Conservation (phyloP, 2,113 vertebrate genomes). For the Procavia capensis region DNA sequence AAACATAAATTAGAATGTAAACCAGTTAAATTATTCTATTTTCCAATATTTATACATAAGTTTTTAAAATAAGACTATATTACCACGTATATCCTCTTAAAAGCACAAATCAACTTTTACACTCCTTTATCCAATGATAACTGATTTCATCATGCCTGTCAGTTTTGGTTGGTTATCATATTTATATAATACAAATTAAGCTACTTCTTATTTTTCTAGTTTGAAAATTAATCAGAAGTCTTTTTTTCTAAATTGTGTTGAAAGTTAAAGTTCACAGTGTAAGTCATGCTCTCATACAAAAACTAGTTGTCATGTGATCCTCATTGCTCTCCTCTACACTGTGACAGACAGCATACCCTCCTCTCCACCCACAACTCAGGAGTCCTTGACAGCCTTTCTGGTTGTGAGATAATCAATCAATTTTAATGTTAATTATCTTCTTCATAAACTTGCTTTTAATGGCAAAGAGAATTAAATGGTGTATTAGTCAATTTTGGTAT, state of each 20-base stretch:
- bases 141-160: conserved; percentile 24
- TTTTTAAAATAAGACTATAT: conserved; percentile 11
- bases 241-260: too few relatives aligned
- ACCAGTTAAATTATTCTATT: not conserved
- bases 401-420: not conserved
- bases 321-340: too few relatives aligned
- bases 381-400: conserved; percentile 22
- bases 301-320: too few relatives aligned
- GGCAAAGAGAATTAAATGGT: conserved; percentile 5
- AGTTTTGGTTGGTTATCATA: not conserved
- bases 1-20: conserved; percentile 44
- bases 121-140: not conserved
- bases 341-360: too few relatives aligned
- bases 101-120: conserved; percentile 21
- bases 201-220: conserved; percentile 35
- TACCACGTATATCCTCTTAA: conserved; percentile 43
- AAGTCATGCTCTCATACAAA: too few relatives aligned
- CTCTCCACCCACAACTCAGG: too few relatives aligned
- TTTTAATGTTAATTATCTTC: conserved; percentile 38
- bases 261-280: too few relatives aligned
- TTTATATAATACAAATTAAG: conserved; percentile 23
- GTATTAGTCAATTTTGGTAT: conserved; percentile 1
- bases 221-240: conserved; percentile 24
- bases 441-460: conserved; percentile 39
- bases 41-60: conserved; percentile 12